Conservation (phyloP, 2,113 vertebrate species). For the Oxygymnocypris stewartii region DNA sequence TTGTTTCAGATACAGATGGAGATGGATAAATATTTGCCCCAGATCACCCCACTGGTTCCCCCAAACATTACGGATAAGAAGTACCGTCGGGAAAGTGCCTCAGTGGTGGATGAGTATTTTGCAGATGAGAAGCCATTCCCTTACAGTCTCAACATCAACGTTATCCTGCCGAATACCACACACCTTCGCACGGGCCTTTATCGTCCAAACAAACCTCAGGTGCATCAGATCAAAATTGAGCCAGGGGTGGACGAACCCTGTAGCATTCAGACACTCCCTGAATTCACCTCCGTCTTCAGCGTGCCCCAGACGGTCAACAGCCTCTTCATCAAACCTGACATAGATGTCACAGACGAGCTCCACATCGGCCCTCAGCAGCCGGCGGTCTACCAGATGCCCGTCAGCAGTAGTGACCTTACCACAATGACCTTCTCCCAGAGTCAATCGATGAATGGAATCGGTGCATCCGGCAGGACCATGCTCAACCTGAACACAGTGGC, state of each 20-base stretch:
- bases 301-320: conserved; percentile 81
- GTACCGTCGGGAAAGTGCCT: conserved; percentile 86
- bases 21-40: conserved; percentile 86
- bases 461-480: conserved; percentile 73
- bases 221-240: conserved; percentile 83
- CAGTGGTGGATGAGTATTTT: conserved; percentile 89
- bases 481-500: conserved; percentile 74
- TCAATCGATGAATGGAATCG: conserved; percentile 59
- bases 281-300: conserved; percentile 92
- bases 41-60: conserved; percentile 55
- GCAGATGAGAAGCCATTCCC: conserved; percentile 81
- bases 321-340: conserved; percentile 87
- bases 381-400: conserved; percentile 84
- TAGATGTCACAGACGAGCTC: conserved; percentile 69
- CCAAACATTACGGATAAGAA: conserved; percentile 76
- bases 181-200: conserved; percentile 88
- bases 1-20: conserved; percentile 74
- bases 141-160: conserved; percentile 91
- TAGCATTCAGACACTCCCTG: conserved; percentile 82
- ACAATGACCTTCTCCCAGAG: conserved; percentile 73
- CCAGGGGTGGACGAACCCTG: conserved; percentile 76
- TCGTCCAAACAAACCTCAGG: conserved; percentile 71
- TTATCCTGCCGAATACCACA: conserved; percentile 85
- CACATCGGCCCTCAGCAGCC: conserved; percentile 75
- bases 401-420: conserved; percentile 68